Conservation (phyloP, 2,113 vertebrate genomes). For the Pelmatolapia mariae region DNA sequence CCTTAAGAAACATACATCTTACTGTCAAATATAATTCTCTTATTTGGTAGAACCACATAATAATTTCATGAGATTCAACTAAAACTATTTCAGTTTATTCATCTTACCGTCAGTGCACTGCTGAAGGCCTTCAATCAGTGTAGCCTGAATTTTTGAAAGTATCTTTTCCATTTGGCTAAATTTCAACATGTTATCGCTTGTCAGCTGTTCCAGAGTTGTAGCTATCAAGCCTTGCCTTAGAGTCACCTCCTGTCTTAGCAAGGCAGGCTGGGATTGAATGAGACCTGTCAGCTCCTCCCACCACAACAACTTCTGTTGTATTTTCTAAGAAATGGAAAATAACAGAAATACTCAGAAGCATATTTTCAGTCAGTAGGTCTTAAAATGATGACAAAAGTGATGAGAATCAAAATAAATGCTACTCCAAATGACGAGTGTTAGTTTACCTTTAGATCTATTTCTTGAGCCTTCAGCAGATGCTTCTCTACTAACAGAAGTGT, state of each 20-base stretch:
- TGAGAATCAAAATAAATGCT: background rate
- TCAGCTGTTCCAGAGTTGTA: constrained; percentile 76
- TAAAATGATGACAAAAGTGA: background rate
- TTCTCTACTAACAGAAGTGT: constrained; percentile 73
- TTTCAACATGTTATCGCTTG: constrained; percentile 72
- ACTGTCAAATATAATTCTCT: background rate
- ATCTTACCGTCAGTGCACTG: constrained; percentile 71
- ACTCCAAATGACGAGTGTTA: background rate
- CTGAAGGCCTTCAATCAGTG: constrained; percentile 75
- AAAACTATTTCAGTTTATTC: background rate
- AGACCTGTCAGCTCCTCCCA: constrained; percentile 77
- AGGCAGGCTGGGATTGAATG: constrained; percentile 69
- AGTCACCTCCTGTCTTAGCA: constrained; percentile 76
- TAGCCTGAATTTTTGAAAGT: constrained; percentile 75
- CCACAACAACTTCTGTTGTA: constrained; percentile 77
- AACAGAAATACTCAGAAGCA: background rate
- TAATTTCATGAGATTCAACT: background rate
- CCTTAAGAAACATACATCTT: background rate
- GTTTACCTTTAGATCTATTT: constrained; percentile 73
- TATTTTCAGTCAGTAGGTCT: background rate
- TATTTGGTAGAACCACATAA: background rate
- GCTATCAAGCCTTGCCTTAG: constrained; percentile 71
- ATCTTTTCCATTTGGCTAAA: constrained; percentile 80
- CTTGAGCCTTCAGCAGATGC: constrained; percentile 72
- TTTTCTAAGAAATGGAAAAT: constrained; percentile 53